Percentiles rank a stretch among this genome's conserved stretches.
phyloP scores from a whole-genome alignment of 2,888 invertebrate genomes.

The Dilophus febrilis region DNA sequence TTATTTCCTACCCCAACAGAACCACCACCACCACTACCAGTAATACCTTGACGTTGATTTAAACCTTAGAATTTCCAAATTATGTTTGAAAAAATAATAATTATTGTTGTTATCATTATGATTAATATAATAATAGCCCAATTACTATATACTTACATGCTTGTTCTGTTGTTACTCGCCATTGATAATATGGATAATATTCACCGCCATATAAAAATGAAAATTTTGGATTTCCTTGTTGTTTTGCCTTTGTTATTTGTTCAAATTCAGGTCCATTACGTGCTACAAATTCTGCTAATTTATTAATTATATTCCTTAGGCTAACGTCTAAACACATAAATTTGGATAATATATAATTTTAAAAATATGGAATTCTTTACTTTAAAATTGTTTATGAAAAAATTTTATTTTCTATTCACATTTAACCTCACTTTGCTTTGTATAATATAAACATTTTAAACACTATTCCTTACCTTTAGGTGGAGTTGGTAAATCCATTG shows the following conservation, averaged over 20 bases:
- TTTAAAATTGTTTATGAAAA: too few species aligned
- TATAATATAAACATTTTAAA: not conserved
- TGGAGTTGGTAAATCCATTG: slow-evolving; percentile 6
- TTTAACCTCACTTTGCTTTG: not conserved
- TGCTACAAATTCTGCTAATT: slow-evolving; percentile 96
- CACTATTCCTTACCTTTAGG: slow-evolving; percentile 4
- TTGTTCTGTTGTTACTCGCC: slow-evolving; percentile 89
- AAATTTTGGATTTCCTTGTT: slow-evolving; percentile 95
- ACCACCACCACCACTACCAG: too few species aligned
- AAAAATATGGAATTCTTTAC: too few species aligned
- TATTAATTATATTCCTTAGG: slow-evolving; percentile 93
- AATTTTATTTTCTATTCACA: not conserved
- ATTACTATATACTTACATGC: slow-evolving; percentile 52
- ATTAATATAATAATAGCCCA: too few species aligned
- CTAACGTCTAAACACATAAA: slow-evolving; percentile 87
- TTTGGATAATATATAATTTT: too few species aligned
- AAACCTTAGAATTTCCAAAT: too few species aligned
- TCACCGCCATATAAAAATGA: slow-evolving; percentile 94
- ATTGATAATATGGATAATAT: slow-evolving; percentile 90
- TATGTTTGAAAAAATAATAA: too few species aligned
- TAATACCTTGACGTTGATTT: too few species aligned
- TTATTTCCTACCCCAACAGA: too few species aligned
- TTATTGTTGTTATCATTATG: too few species aligned
- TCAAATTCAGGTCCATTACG: slow-evolving; percentile 99
- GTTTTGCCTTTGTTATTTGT: slow-evolving; percentile 96